These are phyloP conservation scores for Selene dorsalis DNA, from an alignment of 2,797 vertebrate genomes.

Conservation along the genomic window DNA sequence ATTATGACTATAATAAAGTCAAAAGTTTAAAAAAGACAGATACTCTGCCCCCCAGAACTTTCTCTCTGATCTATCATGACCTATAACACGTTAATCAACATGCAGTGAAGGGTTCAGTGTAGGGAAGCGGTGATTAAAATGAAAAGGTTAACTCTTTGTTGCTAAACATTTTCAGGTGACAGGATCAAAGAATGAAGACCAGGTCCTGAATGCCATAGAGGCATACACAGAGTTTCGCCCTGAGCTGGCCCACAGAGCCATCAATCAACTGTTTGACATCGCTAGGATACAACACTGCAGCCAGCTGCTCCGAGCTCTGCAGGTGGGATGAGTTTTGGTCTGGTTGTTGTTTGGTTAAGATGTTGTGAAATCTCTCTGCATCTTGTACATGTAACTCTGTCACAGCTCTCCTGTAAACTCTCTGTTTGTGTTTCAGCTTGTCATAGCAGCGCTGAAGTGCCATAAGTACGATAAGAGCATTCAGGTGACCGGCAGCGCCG, in stretches of 20 bases:
- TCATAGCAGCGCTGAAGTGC: slow-evolving; percentile 94
- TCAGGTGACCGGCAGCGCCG: slow-evolving; percentile 96
- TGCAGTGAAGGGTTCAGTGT: neutral
- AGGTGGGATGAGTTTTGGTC: slow-evolving; percentile 77
- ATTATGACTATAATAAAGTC: too few relatives aligned
- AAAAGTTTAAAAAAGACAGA: too few relatives aligned
- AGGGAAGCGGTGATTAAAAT: neutral
- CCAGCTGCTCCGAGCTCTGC: slow-evolving; percentile 93
- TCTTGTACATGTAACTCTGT: neutral
- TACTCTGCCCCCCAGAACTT: too few relatives aligned
- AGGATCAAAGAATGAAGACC: slow-evolving; percentile 96
- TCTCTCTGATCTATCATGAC: too few relatives aligned
- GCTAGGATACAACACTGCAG: slow-evolving; percentile 95
- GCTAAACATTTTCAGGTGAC: slow-evolving; percentile 86
- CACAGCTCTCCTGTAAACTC: neutral
- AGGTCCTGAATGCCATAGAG: slow-evolving; percentile 96
- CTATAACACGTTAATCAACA: neutral
- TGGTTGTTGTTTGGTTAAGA: neutral
- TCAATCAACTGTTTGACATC: slow-evolving; percentile 97
- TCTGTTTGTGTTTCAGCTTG: slow-evolving; percentile 84
- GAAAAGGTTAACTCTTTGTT: neutral
- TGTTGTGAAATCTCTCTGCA: neutral
- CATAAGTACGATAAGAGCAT: slow-evolving; percentile 98
- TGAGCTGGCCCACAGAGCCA: slow-evolving; percentile 94
- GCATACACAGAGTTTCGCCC: slow-evolving; percentile 95